Conservation (phyloP, 2,113 vertebrate species). For the Lophotis ruficrista region DNA sequence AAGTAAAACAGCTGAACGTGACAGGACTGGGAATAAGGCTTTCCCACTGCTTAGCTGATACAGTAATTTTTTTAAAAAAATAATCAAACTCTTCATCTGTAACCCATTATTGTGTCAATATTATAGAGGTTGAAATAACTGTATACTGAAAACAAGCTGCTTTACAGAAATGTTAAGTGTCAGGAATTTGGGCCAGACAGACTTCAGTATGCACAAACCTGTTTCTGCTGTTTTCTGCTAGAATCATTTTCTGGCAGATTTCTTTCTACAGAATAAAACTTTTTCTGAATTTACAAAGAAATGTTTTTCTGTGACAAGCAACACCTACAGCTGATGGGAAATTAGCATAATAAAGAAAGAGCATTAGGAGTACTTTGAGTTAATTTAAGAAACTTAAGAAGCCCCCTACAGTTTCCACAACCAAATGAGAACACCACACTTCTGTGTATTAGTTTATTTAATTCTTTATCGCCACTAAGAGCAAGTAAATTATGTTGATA, state of each 20-base stretch:
- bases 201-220: background rate
- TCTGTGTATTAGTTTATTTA: constrained; percentile 62
- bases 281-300: background rate
- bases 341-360: background rate
- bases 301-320: background rate
- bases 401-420: background rate
- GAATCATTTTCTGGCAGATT: background rate
- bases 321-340: background rate
- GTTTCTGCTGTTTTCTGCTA: background rate
- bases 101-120: background rate
- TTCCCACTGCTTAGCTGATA: background rate
- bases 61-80: background rate
- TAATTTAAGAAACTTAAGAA: background rate
- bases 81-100: background rate
- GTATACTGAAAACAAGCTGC: background rate
- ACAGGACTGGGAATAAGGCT: background rate
- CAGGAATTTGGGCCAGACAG: background rate
- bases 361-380: background rate
- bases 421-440: background rate
- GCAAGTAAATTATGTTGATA: constrained; percentile 45
- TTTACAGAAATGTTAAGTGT: background rate
- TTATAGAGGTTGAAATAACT: background rate
- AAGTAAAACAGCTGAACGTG: background rate
- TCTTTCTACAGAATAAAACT: background rate
- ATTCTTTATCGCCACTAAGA: constrained; percentile 45